Evolutionary conservation across 2,888 invertebrate genomes (phyloP), one percentile per base, ranked within the genome.

Genomic region (Coleophora flavipennella): DNA sequence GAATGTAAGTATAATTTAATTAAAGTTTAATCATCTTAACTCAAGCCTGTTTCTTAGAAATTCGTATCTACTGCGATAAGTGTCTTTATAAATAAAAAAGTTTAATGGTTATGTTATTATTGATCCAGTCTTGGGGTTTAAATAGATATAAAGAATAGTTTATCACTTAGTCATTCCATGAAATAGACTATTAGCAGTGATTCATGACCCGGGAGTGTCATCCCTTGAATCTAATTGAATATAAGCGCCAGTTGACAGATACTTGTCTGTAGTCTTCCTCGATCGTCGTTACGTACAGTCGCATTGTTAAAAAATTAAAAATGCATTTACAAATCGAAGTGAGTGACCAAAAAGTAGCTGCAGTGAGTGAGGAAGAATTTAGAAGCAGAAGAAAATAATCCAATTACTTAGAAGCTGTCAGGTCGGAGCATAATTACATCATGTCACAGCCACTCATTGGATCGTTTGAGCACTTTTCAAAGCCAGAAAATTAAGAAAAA

Each of bases 221-320:
- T 33, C 33, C 33, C 12, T 33, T 33, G 13, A n/a, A n/a, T 13
- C 4, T 13, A 11, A 33, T 4, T 33, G 12, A 13, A 33, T 33
- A 33, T 8, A 33, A 13, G 13, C 33, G 27, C 27, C 27, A 27
- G 27, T 27, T 33, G 12, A 33, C 13, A 11, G 12, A 33, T 13
- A 33, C 27, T 27, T 27, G 27, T 6, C 27, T 27, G 9, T 9
- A 27, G 33, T 33, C 33, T 12, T 13, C 13, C 33, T 33, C 33
- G 33, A 33, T 8, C 33, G 11, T 33, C 33, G 13, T 33, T 33
- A 13, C 13, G 33, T 33, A 33, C 33, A 33, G 33, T 33, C 13
- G 33, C 33, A 33, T 33, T 33, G 13, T 33, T 33, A 13, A 33
- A 33, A 33, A 33, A 33, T 33, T 33, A 33, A 33, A 33, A 33